Conservation (phyloP, 2,888 invertebrate genomes). For the Cetonia aurata region DNA sequence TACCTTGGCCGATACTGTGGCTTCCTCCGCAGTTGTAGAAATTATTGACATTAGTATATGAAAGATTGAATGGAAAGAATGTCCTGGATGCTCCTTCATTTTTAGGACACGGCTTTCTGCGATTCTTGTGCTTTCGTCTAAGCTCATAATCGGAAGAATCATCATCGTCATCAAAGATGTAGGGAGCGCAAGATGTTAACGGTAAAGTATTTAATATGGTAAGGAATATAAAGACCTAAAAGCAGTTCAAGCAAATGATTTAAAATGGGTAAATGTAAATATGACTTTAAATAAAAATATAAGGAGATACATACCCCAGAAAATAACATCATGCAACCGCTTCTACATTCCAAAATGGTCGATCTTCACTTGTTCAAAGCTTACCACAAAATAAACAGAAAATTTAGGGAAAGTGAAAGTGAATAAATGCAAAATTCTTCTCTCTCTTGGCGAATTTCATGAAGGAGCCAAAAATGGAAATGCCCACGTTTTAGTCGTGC, state of each 20-base stretch:
- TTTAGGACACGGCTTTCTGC: conserved; percentile 38
- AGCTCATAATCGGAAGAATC: conserved; percentile 25
- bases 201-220: conserved; percentile 13
- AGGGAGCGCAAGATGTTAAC: conserved; percentile 15
- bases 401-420: conserved; percentile 31
- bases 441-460: conserved; percentile 14
- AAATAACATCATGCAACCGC: conserved; percentile 1
- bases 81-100: conserved; percentile 43
- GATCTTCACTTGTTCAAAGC: conserved; percentile 11
- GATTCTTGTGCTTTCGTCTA: conserved; percentile 27
- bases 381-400: conserved; percentile 4
- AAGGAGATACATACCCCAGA: conserved; percentile 24
- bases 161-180: conserved; percentile 22
- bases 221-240: conserved; percentile 6
- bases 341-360: not conserved
- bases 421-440: conserved; percentile 3
- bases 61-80: conserved; percentile 48
- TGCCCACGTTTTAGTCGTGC: conserved; percentile 1
- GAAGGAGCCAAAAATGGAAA: conserved; percentile 12
- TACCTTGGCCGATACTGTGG: conserved; percentile 22
- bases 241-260: too few relatives aligned
- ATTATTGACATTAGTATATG: conserved; percentile 48
- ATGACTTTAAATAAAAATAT: not conserved
- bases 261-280: too few relatives aligned
- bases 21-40: conserved; percentile 47